Base-by-base conservation (phyloP, 2,888 invertebrate genomes). In the Lymantria dispar region DNA sequence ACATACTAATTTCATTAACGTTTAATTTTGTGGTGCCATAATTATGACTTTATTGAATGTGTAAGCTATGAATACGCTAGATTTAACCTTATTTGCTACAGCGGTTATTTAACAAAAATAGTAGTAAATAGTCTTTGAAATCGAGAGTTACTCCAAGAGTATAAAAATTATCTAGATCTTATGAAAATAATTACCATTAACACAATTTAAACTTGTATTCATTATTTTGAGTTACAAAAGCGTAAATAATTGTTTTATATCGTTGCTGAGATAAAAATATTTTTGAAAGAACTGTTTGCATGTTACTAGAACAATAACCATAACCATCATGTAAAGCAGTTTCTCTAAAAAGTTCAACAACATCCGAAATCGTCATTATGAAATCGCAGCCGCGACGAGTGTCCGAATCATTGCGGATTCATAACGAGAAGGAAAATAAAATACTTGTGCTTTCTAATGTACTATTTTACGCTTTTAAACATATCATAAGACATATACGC, bases 361-460 rank as follows among this genome's bases (percentile, higher is more conserved):
- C 50, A 49, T 52, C 47, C 55, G 46, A 64, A 63, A 63, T 57
- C 49, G 55, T 62, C 59, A 62, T 75, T 71, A 72, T 54, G 62
- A 69, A 70, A 70, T 64, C 53, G 58, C 56, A 65, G 62, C 58
- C 54, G 64, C 56, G 53, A 64, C 52, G 61, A 62, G 54, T 56
- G 59, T 54, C 50, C 50, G 60, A 56, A 52, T 53, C 49, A 50
- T 52, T 54, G 47, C 39, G 43, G 43, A 50, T 46, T 42, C 47
- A 52, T 48, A 48, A 56, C 43, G 45, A 41, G 36, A 48, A 52
- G 50, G 52, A 60, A 60, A 40, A 40, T 14, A 40, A 14, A 8
- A 14, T 7, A 61, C 48, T 48, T 48, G 22, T 67, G 58, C 65
- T 68, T 68, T 68, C 70, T 68, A 70, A 68, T 64, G 60, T 14